Percentiles rank a stretch among this genome's conserved stretches.
These are phyloP conservation scores for Chironomus riparius DNA, from an alignment of 2,888 invertebrate species.

Conservation along the genomic window DNA sequence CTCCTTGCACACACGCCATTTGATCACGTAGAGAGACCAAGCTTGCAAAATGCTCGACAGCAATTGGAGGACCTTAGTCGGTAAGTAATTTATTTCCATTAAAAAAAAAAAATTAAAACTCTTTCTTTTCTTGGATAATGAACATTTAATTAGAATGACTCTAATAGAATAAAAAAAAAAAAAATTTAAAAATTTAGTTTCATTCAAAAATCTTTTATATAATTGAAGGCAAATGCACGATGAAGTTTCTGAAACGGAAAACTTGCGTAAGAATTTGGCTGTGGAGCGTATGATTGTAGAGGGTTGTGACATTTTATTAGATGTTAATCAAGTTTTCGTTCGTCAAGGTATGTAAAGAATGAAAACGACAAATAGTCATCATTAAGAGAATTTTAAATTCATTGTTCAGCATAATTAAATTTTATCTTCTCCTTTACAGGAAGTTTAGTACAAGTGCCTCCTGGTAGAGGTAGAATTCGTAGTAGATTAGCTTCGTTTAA, in stretches of 20 bases:
- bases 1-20: conserved; percentile 86
- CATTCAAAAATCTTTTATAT: no score
- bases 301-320: conserved; percentile 83
- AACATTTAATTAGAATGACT: no score
- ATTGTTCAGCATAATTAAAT: not conserved
- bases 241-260: conserved; percentile 85
- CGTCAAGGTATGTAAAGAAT: conserved; percentile 58
- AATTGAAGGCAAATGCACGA: conserved; percentile 31
- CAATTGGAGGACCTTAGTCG: conserved; percentile 77
- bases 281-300: conserved; percentile 91
- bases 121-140: no score
- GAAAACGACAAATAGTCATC: not conserved
- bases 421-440: conserved; percentile 44
- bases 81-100: conserved; percentile 38
- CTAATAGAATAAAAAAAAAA: no score
- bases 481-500: conserved; percentile 53
- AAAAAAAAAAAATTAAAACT: not conserved
- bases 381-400: conserved; percentile 13
- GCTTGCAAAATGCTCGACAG: conserved; percentile 75
- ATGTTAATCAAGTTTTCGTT: conserved; percentile 89
- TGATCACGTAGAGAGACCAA: conserved; percentile 85
- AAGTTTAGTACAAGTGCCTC: conserved; percentile 63
- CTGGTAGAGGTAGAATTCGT: conserved; percentile 46
- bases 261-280: conserved; percentile 79
- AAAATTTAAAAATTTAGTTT: no score